These are phyloP conservation scores for Polia nebulosa DNA, from an alignment of 2,888 invertebrate genomes.

Conservation along the genomic window DNA sequence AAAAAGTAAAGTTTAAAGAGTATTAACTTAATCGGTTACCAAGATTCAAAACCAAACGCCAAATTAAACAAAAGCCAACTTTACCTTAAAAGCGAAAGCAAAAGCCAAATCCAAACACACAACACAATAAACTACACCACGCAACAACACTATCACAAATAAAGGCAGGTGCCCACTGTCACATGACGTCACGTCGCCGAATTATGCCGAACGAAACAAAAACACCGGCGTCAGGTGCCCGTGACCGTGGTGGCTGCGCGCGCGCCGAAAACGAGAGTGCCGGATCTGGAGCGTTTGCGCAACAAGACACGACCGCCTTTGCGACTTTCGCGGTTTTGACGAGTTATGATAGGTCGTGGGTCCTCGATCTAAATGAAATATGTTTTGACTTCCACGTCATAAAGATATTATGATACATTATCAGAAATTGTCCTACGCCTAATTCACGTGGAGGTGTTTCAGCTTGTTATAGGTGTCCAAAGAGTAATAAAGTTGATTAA, in stretches of 20 bases:
- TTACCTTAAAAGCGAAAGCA: conserved; percentile 33
- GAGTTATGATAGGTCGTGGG: conserved; percentile 51
- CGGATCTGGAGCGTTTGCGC: conserved; percentile 80
- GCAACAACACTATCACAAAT: conserved; percentile 46
- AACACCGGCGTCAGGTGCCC: conserved; percentile 77
- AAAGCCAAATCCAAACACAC: conserved; percentile 19
- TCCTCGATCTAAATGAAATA: conserved; percentile 17
- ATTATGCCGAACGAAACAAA: conserved; percentile 63
- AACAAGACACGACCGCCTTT: conserved; percentile 53
- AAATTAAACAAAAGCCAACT: not conserved
- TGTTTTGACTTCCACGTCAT: not conserved
- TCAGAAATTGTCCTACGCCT: not conserved
- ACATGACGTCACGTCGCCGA: conserved; percentile 62
- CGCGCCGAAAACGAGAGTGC: conserved; percentile 83
- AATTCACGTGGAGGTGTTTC: not conserved
- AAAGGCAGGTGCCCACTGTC: conserved; percentile 55
- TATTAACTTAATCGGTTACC: not conserved
- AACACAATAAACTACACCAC: conserved; percentile 29
- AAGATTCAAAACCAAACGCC: not conserved
- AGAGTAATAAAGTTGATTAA: conserved; percentile 20
- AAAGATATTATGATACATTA: conserved; percentile 4
- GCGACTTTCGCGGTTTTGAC: conserved; percentile 62
- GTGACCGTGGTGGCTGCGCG: conserved; percentile 80
- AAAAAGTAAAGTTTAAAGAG: too few species aligned
- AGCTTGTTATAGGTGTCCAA: not conserved